These are phyloP conservation scores for Mastigias papua DNA, from an alignment of 30 jellyfish, hydroid and myxozoan genomes.

Conservation along the genomic window DNA sequence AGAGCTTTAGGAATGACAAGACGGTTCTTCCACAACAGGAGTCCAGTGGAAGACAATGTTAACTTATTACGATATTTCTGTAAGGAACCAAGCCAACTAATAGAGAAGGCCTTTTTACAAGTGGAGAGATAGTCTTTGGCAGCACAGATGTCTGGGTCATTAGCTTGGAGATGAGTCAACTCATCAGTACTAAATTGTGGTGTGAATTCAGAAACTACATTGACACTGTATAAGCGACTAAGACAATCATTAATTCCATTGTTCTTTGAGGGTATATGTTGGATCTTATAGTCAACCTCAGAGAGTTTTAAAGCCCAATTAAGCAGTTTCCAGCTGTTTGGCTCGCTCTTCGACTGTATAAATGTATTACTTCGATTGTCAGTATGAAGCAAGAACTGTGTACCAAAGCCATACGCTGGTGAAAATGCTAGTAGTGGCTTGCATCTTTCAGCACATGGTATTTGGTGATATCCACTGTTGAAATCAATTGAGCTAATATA, in stretches of 20 bases:
- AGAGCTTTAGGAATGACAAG: slow-evolving; percentile 15
- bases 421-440: too few relatives aligned
- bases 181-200: slow-evolving; percentile 40
- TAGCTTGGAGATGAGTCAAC: slow-evolving; percentile 15
- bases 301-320: slow-evolving; percentile 33
- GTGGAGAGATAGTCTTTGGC: slow-evolving; percentile 18
- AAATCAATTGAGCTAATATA: too few relatives aligned
- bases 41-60: slow-evolving; percentile 12
- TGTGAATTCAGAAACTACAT: slow-evolving; percentile 4
- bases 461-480: too few relatives aligned
- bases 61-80: neutral
- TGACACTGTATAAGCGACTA: slow-evolving; percentile 16
- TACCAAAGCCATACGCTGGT: too few relatives aligned
- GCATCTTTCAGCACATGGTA: too few relatives aligned
- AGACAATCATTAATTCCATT: slow-evolving; percentile 36
- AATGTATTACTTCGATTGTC: slow-evolving; percentile 29
- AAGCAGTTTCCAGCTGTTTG: slow-evolving; percentile 36
- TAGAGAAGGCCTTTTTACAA: slow-evolving; percentile 5
- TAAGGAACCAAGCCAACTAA: neutral
- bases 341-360: slow-evolving; percentile 26
- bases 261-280: slow-evolving; percentile 34
- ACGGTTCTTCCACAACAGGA: slow-evolving; percentile 8
- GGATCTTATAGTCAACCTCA: slow-evolving; percentile 38
- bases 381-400: slow-evolving; percentile 22
- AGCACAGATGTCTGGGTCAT: slow-evolving; percentile 20